Evolutionary conservation across 2,797 vertebrate genomes (phyloP).

Genomic region (Somateria mollissima): DNA sequence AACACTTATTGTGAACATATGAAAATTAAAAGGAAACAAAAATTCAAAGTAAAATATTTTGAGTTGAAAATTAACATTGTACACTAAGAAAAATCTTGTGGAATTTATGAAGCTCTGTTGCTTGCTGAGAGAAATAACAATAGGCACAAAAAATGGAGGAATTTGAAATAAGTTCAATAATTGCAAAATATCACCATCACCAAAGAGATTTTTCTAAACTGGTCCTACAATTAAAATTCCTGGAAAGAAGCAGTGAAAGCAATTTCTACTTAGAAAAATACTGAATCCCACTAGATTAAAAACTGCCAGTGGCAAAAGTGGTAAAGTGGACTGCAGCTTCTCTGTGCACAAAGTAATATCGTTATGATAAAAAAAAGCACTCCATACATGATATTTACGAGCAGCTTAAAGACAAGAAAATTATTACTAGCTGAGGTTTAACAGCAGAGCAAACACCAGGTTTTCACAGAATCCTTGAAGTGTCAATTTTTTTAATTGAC

Average conservation of each 20-base stretch:
- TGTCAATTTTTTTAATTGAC: background rate
- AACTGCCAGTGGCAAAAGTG: background rate
- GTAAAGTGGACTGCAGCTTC: background rate
- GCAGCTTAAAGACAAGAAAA: conserved; percentile 1
- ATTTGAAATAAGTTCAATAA: background rate
- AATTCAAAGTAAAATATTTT: background rate
- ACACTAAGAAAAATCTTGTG: background rate
- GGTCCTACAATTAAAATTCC: background rate
- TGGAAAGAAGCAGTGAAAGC: background rate
- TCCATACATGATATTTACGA: background rate
- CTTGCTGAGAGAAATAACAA: background rate
- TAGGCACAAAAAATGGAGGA: background rate
- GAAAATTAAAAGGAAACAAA: background rate
- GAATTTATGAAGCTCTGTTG: background rate
- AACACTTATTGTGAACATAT: background rate
- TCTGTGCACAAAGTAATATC: background rate
- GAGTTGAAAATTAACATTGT: background rate
- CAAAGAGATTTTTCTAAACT: background rate
- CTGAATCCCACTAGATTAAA: background rate
- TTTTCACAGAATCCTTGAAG: background rate
- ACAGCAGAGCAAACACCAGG: background rate
- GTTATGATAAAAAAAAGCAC: background rate
- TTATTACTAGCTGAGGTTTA: background rate
- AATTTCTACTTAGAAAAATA: background rate
- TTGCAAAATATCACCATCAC: background rate